Evolutionary conservation across 37 sponge, comb jelly and placozoan species (phyloP).

Genomic region (Chondrilla cf. caribensis): DNA sequence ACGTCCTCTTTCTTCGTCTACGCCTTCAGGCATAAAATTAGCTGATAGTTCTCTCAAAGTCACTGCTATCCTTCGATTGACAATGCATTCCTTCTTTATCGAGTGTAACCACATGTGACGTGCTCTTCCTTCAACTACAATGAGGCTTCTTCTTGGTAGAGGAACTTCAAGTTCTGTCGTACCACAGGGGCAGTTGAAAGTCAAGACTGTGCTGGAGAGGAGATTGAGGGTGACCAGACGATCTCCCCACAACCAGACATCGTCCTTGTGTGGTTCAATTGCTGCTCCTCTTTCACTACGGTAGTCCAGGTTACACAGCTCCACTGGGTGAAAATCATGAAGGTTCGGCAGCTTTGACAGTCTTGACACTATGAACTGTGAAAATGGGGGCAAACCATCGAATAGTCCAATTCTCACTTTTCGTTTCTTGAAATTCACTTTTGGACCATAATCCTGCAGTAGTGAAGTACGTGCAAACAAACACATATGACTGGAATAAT

Average conservation of each 20-base stretch:
- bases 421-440: slow-evolving; percentile 89
- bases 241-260: slow-evolving; percentile 96
- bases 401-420: slow-evolving; percentile 84
- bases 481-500: neutral
- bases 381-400: slow-evolving; percentile 80
- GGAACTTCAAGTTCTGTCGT: slow-evolving; percentile 54
- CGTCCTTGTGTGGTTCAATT: slow-evolving; percentile 94
- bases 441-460: slow-evolving; percentile 91
- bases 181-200: slow-evolving; percentile 53
- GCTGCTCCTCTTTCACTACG: slow-evolving; percentile 72
- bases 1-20: slow-evolving; percentile 47
- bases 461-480: too few species aligned
- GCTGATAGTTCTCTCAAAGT: slow-evolving; percentile 85
- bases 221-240: slow-evolving; percentile 88
- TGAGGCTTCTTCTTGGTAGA: slow-evolving; percentile 69
- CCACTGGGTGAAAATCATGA: slow-evolving; percentile 76
- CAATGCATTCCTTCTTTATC: slow-evolving; percentile 72
- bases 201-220: slow-evolving; percentile 71
- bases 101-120: slow-evolving; percentile 87
- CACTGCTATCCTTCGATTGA: slow-evolving; percentile 65
- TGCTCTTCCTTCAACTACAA: slow-evolving; percentile 73
- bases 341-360: slow-evolving; percentile 36
- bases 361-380: slow-evolving; percentile 44
- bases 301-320: slow-evolving; percentile 94
- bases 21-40: slow-evolving; percentile 55